These are phyloP conservation scores for Vimba vimba DNA, from an alignment of 2,113 vertebrate species.

Conservation along the genomic window DNA sequence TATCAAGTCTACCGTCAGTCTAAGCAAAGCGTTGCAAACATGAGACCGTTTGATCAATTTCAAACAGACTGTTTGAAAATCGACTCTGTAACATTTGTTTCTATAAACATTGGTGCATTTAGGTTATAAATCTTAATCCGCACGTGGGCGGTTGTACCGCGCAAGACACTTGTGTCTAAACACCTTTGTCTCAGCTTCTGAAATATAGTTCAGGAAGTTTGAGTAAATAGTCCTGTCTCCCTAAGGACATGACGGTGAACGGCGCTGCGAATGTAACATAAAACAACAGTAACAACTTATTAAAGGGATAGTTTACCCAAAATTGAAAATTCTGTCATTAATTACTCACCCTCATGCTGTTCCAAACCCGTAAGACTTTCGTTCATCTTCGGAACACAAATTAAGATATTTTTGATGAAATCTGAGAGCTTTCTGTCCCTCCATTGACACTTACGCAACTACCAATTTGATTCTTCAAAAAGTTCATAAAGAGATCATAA, in stretches of 20 bases:
- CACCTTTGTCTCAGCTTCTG: conserved; percentile 32
- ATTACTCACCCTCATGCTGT: too few relatives aligned
- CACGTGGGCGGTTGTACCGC: background rate
- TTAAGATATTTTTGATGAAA: too few relatives aligned
- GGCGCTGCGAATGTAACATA: background rate
- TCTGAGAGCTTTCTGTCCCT: too few relatives aligned
- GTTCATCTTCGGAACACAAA: too few relatives aligned
- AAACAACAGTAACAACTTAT: too few relatives aligned
- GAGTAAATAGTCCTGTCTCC: background rate
- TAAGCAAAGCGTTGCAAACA: conserved; percentile 33
- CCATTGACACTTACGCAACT: too few relatives aligned
- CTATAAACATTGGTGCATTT: conserved; percentile 18
- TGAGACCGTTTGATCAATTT: background rate
- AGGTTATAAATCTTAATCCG: conserved; percentile 33
- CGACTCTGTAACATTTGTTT: conserved; percentile 27
- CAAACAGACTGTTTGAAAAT: conserved; percentile 27
- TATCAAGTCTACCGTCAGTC: conserved; percentile 27
- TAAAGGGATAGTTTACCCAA: too few relatives aligned
- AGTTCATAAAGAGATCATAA: too few relatives aligned
- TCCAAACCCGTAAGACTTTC: too few relatives aligned
- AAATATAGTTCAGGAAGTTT: conserved; percentile 29
- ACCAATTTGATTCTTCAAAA: too few relatives aligned
- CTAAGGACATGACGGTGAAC: background rate
- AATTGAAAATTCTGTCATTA: too few relatives aligned
- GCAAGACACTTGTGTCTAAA: conserved; percentile 26